Evolutionary conservation across 2,797 vertebrate species (phyloP), one percentile per base, ranked within the genome.

Genomic region (Hapalemur alaotrensis): DNA sequence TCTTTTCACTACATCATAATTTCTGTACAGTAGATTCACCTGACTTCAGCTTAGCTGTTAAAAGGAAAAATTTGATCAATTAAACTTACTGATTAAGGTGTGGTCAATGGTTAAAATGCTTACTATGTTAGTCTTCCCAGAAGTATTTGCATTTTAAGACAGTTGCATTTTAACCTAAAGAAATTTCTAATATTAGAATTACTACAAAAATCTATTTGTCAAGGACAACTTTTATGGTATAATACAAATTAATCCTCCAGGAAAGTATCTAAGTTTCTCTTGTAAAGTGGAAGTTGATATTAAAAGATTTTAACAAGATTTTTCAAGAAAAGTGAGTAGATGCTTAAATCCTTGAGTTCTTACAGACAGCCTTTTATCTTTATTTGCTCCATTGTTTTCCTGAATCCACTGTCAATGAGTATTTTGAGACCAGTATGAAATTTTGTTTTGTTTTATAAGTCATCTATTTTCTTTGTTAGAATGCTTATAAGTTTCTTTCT

Each of bases 121-220:
- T 87, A 82, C 72, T 95, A 67, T 38, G 22, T 57, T 80, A 76
- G 14, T 38, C 20, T 91, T 84, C 50, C 2, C 63, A 88, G 41
- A 78, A 85, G 43, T 63, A 92, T 80, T 70, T 67, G 7, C n/a
- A 93, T n/a, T 91, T 72, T 72, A 80, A 91, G 72, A 91, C 35
- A 65, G 32, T 17, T 61, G 50, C 4, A 1, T n/a, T 93, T 88
- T 59, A 92, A 89, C 35, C 12, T 52, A 75, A 72, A 79, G 20
- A 11, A 78, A 79, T 52, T 12, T 48, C 13, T 57, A 88, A 84
- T 73, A 73, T 2, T 15, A 76, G n/a, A 91, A 85, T 75, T 59
- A 76, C 13, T 86, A 30, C 52, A 72, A 30, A 88, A 75, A 52
- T 46, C 41, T 54, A 7, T 69, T 90, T 84, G 32, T 18, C n/a